Base-by-base conservation (phyloP, 2,888 invertebrate genomes). In the Schizotus pectinicornis region DNA sequence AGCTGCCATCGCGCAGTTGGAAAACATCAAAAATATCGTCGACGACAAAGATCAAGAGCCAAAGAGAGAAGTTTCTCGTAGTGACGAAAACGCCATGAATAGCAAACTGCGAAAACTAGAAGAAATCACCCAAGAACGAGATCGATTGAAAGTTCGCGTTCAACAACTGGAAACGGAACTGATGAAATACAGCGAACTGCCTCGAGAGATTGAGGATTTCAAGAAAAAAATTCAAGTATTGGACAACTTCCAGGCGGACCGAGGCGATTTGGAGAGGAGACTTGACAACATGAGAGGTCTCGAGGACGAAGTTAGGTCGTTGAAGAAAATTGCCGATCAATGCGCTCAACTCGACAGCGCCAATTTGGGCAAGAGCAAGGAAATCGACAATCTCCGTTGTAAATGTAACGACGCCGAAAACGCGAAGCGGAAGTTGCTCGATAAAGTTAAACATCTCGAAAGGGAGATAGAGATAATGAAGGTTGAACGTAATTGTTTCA, bases 401-500 rank as follows among this genome's bases (percentile, higher is more conserved):
- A 34, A 65, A 3, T 67, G 64, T 36, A 66, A 67, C 31, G 69
- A 71, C 12, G 31, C 2, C 22, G 36, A 51, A 33, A 36, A 51
- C 42, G 34, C 22, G 54, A n/a, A 49, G 45, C 2, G 65, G 64
- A 14, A 42, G 39, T n/a, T 22, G 22, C 22, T 22, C 22, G 49
- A 38, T n/a, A 33, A 36, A 7, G 47, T 50, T 32, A 61, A 72
- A 53, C 22, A 22, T 22, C 22, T 22, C 22, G 22, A 22, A 22
- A 22, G 22, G 22, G 76, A 76, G 49, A 70, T 73, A 6, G 78
- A 79, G 42, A 57, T 76, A 7, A 52, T 78, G 48, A 64, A 70
- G 58, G 65, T 73, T 13, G 80, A 80, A 68, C 64, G 75, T 14
- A 75, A 79, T 57, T 67, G 74, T 38, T 59, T 72, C 38, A 64